Evolutionary conservation across 2,888 invertebrate genomes (phyloP).

Genomic region (Machimus rusticus): DNA sequence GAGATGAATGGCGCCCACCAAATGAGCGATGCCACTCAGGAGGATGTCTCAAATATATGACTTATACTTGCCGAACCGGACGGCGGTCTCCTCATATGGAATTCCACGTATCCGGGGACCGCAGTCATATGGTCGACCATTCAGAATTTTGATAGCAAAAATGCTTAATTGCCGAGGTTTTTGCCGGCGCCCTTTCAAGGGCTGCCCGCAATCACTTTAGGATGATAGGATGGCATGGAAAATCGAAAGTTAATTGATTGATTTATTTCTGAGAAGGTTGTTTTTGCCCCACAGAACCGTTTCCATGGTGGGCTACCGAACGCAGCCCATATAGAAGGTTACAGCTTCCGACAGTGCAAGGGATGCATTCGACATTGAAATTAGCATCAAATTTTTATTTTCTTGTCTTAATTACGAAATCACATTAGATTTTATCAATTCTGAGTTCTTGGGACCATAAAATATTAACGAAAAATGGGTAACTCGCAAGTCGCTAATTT

Average conservation of each 20-base stretch:
- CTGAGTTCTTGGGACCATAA: too few relatives aligned
- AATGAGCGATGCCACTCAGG: conserved; percentile 49
- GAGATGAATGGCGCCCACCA: conserved; percentile 60
- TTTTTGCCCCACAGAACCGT: conserved; percentile 40
- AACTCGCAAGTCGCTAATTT: neutral
- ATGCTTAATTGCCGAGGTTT: conserved; percentile 36
- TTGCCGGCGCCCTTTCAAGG: neutral
- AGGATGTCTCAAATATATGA: conserved; percentile 43
- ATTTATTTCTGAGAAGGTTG: conserved; percentile 59
- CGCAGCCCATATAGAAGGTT: neutral
- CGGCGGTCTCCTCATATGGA: conserved; percentile 30
- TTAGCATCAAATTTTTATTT: neutral
- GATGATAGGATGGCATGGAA: conserved; percentile 42
- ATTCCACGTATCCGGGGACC: conserved; percentile 44
- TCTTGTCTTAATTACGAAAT: neutral
- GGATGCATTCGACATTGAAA: neutral
- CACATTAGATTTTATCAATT: neutral
- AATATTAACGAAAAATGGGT: neutral
- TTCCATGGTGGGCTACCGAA: neutral
- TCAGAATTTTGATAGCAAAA: conserved; percentile 41
- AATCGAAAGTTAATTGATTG: conserved; percentile 62
- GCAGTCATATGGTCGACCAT: conserved; percentile 46
- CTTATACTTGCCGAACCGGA: conserved; percentile 40
- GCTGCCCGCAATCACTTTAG: neutral
- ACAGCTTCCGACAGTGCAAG: neutral